Percentiles rank a stretch among this genome's conserved stretches.
Evolutionary conservation across 1,140 invertebrate species (phyloP).

Genomic region (Sminthurides bifidus): DNA sequence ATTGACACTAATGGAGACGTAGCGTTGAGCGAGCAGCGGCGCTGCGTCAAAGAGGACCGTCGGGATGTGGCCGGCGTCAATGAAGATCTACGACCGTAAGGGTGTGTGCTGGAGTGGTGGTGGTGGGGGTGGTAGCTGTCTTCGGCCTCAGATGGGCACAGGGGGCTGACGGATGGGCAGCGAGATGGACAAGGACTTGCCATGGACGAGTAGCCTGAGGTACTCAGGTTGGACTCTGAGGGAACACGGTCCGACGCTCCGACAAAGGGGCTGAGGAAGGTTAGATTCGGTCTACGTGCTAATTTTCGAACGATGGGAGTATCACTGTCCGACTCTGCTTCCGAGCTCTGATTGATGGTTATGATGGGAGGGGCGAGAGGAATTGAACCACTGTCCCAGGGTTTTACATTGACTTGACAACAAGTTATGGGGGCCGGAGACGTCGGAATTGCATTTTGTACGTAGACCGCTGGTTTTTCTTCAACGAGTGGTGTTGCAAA

Average conservation of each 20-base stretch:
- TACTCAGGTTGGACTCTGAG: constrained; percentile 65
- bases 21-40: constrained; percentile 19
- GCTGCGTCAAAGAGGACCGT: constrained; percentile 15
- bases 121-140: constrained; percentile 35
- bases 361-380: constrained; percentile 54
- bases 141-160: constrained; percentile 56
- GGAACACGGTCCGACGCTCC: constrained; percentile 56
- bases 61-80: constrained; percentile 34
- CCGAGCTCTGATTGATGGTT: constrained; percentile 58
- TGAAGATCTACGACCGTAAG: constrained; percentile 31
- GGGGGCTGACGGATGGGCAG: constrained; percentile 61
- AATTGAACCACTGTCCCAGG: constrained; percentile 14
- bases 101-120: constrained; percentile 3
- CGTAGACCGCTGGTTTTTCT: background rate
- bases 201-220: constrained; percentile 70
- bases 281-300: constrained; percentile 44
- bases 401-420: constrained; percentile 7
- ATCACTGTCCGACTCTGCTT: constrained; percentile 57
- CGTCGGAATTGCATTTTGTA: background rate
- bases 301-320: constrained; percentile 32
- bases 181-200: constrained; percentile 61
- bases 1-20: constrained; percentile 15
- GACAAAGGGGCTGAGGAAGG: constrained; percentile 61
- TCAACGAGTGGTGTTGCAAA: constrained; percentile 20
- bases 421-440: background rate